Percentiles rank a stretch among this genome's conserved stretches.
These are phyloP conservation scores for Drosophila colorata DNA, from an alignment of 2,888 invertebrate species.

Conservation along the genomic window DNA sequence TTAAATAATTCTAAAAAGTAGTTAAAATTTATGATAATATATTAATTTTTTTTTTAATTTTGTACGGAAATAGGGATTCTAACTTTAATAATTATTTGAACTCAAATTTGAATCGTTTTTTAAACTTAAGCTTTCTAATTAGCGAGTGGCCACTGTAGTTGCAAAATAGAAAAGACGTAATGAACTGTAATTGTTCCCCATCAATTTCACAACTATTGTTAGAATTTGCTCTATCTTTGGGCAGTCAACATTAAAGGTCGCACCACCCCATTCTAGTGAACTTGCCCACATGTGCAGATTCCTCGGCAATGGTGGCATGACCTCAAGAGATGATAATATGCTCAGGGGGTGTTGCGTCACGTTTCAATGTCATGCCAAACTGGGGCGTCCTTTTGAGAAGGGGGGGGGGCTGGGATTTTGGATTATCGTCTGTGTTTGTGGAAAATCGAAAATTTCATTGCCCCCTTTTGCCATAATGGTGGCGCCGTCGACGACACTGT, in stretches of 20 bases:
- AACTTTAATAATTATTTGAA: no score
- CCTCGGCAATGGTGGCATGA: constrained; percentile 47
- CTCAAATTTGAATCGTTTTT: no score
- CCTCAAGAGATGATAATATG: constrained; percentile 44
- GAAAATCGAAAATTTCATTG: constrained; percentile 70
- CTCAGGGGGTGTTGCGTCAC: constrained; percentile 60
- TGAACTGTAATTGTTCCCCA: not conserved
- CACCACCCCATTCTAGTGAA: constrained; percentile 20
- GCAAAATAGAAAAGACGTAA: no score
- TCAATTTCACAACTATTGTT: constrained; percentile 7
- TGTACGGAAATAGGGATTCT: no score
- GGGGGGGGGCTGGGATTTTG: constrained; percentile 3
- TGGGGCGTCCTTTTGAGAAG: constrained; percentile 13
- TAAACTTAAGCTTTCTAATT: no score
- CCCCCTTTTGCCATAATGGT: constrained; percentile 36
- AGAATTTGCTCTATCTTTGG: constrained; percentile 10
- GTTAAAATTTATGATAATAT: no score
- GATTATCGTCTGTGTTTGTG: constrained; percentile 30
- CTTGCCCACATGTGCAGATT: constrained; percentile 16
- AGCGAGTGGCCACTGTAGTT: no score
- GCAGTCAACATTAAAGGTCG: constrained; percentile 12
- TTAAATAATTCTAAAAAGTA: no score
- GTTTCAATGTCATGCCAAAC: constrained; percentile 66
- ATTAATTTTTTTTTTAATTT: no score
- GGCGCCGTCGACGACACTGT: constrained; percentile 48